Evolutionary conservation across 2,888 invertebrate genomes (phyloP).

Genomic region (Drosophila mimetica): DNA sequence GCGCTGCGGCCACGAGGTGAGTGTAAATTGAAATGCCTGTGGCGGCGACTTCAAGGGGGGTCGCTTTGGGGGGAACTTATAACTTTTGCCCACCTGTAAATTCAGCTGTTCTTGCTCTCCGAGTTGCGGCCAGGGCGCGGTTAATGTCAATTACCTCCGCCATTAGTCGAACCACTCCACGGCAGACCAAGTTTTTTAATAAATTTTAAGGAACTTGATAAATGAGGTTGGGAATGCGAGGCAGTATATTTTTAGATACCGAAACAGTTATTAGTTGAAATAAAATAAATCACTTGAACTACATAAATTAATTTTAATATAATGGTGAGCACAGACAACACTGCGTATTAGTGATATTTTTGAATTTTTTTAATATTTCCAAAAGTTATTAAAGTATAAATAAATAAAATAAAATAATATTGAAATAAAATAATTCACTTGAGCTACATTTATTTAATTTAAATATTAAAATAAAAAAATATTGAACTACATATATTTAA

Average conservation of each 20-base stretch:
- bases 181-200: not conserved
- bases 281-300: too few relatives aligned
- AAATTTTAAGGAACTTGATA: not conserved
- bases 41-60: constrained; percentile 7
- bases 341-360: constrained; percentile 4
- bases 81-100: not conserved
- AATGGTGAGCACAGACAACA: too few relatives aligned
- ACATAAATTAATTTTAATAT: too few relatives aligned
- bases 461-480: not conserved
- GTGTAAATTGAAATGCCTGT: constrained; percentile 43
- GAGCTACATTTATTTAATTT: too few relatives aligned
- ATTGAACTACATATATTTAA: too few relatives aligned
- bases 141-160: constrained; percentile 9
- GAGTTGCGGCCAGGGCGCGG: constrained; percentile 2
- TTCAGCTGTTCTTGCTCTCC: not conserved
- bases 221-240: not conserved
- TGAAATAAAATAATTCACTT: too few relatives aligned
- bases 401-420: too few relatives aligned
- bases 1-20: constrained; percentile 85
- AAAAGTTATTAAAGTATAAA: too few relatives aligned
- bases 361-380: too few relatives aligned
- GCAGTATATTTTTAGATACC: too few relatives aligned
- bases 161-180: not conserved
- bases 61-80: not conserved
- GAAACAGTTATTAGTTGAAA: not conserved